Evolutionary conservation across 1,140 invertebrate genomes (phyloP).

Genomic region (Colletes latitarsis): DNA sequence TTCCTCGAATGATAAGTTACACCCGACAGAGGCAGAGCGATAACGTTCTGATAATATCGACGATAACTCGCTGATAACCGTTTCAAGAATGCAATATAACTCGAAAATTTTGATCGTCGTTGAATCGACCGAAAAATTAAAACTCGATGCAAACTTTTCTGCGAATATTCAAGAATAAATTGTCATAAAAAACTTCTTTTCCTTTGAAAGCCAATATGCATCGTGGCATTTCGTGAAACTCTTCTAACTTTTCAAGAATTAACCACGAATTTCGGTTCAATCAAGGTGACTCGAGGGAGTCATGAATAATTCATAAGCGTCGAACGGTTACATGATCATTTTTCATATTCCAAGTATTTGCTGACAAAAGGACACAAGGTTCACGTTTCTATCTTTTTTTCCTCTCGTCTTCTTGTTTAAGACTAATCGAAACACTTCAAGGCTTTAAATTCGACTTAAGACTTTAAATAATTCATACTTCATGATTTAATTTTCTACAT

Average conservation of each 20-base stretch:
- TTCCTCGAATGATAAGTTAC: constrained; percentile 50
- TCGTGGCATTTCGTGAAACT: no score
- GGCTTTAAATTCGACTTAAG: no score
- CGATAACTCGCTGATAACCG: constrained; percentile 51
- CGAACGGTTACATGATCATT: constrained; percentile 30
- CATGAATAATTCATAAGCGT: constrained; percentile 39
- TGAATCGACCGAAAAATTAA: neutral
- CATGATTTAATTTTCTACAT: no score
- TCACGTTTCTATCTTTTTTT: neutral
- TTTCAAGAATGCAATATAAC: constrained; percentile 6
- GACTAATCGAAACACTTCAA: no score
- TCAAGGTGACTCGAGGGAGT: constrained; percentile 10
- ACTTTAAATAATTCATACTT: no score
- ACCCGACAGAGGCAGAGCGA: constrained; percentile 47
- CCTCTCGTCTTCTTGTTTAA: neutral
- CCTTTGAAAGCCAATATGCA: no score
- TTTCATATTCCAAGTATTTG: constrained; percentile 41
- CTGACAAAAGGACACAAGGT: neutral
- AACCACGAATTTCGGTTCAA: constrained; percentile 24
- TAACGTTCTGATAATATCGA: constrained; percentile 51
- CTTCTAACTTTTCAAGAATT: no score
- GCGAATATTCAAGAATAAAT: neutral
- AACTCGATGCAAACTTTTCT: neutral
- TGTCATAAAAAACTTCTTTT: no score
- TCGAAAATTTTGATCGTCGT: constrained; percentile 9